Conservation (phyloP, 2,888 invertebrate genomes). For the Pseudococcus viburni region DNA sequence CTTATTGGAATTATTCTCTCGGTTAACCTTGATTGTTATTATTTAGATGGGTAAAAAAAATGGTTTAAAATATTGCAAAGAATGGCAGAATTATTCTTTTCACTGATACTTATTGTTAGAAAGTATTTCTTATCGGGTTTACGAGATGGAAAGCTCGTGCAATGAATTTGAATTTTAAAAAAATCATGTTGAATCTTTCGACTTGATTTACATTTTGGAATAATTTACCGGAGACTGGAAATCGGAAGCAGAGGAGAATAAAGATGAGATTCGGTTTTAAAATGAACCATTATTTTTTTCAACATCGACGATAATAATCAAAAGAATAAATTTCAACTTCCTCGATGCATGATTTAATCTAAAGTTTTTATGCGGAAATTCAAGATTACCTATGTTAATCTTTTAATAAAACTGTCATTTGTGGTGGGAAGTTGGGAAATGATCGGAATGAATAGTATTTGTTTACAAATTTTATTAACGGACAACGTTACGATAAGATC, state of each 20-base stretch:
- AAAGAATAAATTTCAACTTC: constrained; percentile 6
- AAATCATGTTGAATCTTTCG: not conserved
- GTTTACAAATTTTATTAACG: not conserved
- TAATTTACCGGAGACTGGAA: constrained; percentile 2
- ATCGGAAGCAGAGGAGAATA: not conserved
- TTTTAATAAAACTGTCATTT: not conserved
- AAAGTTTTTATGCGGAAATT: not conserved
- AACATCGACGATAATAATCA: not conserved
- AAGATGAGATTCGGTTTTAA: not conserved
- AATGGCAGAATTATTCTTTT: not conserved
- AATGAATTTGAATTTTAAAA: not conserved
- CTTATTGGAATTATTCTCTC: not conserved
- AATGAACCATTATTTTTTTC: not conserved
- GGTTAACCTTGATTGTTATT: not conserved
- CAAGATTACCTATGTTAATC: not conserved
- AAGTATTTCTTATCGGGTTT: not conserved
- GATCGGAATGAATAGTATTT: not conserved
- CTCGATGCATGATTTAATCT: not conserved
- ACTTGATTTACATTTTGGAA: not conserved
- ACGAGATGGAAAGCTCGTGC: not conserved
- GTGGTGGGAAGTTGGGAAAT: not conserved
- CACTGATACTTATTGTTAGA: not conserved
- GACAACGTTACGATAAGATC: not conserved
- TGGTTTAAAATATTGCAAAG: not conserved
- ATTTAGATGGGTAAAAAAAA: not conserved